Conservation (phyloP, 2,797 vertebrate genomes). For the Astyanax mexicanus region DNA sequence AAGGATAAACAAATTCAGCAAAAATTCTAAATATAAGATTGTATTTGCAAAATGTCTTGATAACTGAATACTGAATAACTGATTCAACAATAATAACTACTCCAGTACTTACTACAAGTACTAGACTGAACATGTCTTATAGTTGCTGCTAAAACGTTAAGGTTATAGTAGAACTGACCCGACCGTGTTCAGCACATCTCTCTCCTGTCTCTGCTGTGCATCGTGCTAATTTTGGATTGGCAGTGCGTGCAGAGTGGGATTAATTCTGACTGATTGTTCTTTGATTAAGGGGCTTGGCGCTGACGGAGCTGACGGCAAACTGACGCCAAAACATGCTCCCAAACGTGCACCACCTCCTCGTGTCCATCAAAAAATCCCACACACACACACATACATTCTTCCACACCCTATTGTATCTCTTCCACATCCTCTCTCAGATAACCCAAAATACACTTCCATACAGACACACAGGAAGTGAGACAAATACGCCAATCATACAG, state of each 20-base stretch:
- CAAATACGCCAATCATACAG: no score
- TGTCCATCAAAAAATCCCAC: conserved; percentile 26
- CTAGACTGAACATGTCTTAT: neutral
- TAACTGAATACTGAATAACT: no score
- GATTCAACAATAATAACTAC: no score
- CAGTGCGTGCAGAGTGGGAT: conserved; percentile 40
- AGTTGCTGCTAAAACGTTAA: neutral
- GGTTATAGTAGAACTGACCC: neutral
- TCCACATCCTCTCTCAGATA: neutral
- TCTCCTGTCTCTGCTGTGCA: conserved; percentile 11
- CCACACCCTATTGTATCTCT: neutral
- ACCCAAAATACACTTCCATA: no score
- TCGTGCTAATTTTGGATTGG: conserved; percentile 38
- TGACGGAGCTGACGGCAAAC: conserved; percentile 29
- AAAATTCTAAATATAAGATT: no score
- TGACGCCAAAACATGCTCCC: conserved; percentile 23
- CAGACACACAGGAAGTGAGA: no score
- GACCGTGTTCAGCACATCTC: no score
- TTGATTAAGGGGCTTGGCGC: conserved; percentile 32
- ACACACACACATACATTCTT: conserved; percentile 10
- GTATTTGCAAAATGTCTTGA: no score
- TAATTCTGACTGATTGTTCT: conserved; percentile 51
- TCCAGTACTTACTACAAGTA: no score
- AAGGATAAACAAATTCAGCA: no score
- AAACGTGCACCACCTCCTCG: neutral